Evolutionary conservation across 2,888 invertebrate genomes (phyloP).

Genomic region (Folsomia candida): DNA sequence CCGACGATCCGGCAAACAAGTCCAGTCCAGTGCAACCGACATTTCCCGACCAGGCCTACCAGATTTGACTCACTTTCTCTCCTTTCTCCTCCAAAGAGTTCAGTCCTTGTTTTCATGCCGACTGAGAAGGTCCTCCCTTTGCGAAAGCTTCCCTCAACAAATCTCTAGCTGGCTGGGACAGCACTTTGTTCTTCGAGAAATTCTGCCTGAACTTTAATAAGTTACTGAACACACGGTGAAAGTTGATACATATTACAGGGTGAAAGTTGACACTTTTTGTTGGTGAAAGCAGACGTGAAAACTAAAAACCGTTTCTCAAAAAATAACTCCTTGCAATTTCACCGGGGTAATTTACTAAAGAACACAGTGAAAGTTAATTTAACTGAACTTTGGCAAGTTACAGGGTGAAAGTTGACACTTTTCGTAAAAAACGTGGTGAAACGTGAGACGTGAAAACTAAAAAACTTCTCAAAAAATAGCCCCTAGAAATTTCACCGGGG

Average conservation of each 20-base stretch:
- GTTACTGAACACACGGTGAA: too few relatives aligned
- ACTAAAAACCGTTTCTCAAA: background rate
- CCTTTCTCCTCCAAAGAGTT: background rate
- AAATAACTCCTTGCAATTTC: too few relatives aligned
- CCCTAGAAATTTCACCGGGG: too few relatives aligned
- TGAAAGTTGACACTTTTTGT: background rate
- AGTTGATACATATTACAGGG: too few relatives aligned
- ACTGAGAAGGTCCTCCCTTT: background rate
- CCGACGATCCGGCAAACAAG: too few relatives aligned
- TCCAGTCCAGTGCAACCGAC: background rate
- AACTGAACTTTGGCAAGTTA: too few relatives aligned
- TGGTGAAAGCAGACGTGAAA: background rate
- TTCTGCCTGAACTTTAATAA: too few relatives aligned
- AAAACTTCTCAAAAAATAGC: too few relatives aligned
- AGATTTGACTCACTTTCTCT: background rate
- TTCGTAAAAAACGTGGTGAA: background rate
- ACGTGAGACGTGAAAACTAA: background rate
- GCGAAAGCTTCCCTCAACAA: background rate
- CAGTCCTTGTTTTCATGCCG: background rate
- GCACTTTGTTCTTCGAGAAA: too few relatives aligned
- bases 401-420: background rate
- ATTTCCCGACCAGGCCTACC: background rate
- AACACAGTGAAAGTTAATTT: too few relatives aligned
- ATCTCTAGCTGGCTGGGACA: background rate
- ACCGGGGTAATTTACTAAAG: too few relatives aligned